Base-by-base conservation (phyloP, 2,113 vertebrate genomes). In the Charadrius vociferus region DNA sequence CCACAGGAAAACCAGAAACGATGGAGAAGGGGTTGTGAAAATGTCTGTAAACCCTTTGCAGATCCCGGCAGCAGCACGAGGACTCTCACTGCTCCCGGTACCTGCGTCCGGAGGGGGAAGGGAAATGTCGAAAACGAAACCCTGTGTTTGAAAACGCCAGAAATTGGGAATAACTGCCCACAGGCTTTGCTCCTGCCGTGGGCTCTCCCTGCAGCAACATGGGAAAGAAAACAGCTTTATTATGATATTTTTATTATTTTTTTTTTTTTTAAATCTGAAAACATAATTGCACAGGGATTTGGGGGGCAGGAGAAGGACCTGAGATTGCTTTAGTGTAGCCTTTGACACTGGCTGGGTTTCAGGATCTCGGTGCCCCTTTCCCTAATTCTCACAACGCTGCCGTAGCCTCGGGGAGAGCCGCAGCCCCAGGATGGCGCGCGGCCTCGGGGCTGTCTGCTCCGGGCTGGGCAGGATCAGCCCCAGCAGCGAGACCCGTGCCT, bases 331-430 rank as follows among this genome's bases (percentile, higher is more conserved):
- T 36, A 26, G 86, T 0, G 4, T 52, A 72, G 81, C 94, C 85
- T 95, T 73, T 56, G 88, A 5, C 88, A 5, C 88, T 95, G 95
- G 88, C 93, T 73, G 94, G 3, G 10, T 92, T 95, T 77, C 94
- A 93, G 86, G 32, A 68, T 43, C 82, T 11, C 10, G 0, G 1
- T 95, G 96, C 63, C 93, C 91, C 95, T 95, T 93, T 90, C 88
- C 94, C 93, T 21, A n/a, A 16, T 95, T 96, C 95, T 65, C 85
- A 67, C 58, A 3, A 3, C 0, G 21, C 82, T 68, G 86, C 37
- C 0, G 2, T 3, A 75, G 52, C 56, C 58, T 15, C 5, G 1
- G 81, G 85, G 49, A 24, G 53, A 70, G 67, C 70, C 7, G 10
- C n/a, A n/a, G 95, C 41, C 36, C 73, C 1, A 4, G 23, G 9